These are phyloP conservation scores for Zootoca vivipara DNA, from an alignment of 2,113 vertebrate species.

Conservation along the genomic window DNA sequence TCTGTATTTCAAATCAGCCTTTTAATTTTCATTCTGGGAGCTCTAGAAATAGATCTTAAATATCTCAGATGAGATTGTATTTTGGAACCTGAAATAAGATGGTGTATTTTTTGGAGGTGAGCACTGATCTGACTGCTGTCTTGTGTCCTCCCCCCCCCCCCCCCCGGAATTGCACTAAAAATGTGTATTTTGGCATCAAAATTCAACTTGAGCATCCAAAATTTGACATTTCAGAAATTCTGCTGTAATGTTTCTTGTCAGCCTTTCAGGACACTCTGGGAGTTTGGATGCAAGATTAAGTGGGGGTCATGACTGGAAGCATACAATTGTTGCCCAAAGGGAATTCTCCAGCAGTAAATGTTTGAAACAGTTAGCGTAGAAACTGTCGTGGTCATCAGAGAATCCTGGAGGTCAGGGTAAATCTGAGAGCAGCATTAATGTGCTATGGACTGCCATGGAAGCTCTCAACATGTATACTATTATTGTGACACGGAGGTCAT, in stretches of 20 bases:
- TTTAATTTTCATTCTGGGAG: not conserved
- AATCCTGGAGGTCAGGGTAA: not conserved
- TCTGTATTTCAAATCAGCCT: not conserved
- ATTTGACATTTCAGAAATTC: not conserved
- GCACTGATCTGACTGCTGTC: no score
- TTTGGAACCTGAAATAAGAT: not conserved
- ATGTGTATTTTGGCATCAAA: not conserved
- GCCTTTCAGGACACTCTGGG: not conserved
- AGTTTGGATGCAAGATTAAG: not conserved
- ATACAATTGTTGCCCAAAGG: not conserved
- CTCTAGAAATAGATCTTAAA: not conserved
- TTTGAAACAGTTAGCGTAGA: not conserved
- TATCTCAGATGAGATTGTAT: not conserved
- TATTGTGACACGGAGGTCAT: constrained; percentile 16
- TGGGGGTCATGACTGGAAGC: not conserved
- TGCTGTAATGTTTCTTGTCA: not conserved
- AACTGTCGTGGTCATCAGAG: constrained; percentile 3
- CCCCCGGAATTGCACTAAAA: not conserved
- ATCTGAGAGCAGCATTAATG: constrained; percentile 1
- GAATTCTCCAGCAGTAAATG: constrained; percentile 2
- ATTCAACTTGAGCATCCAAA: not conserved
- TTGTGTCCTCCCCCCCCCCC: no score
- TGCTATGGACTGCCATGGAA: not conserved
- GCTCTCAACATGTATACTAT: not conserved
- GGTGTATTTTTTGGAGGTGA: not conserved